Evolutionary conservation across 2,113 vertebrate species (phyloP).

Genomic region (Cavia aperea): DNA sequence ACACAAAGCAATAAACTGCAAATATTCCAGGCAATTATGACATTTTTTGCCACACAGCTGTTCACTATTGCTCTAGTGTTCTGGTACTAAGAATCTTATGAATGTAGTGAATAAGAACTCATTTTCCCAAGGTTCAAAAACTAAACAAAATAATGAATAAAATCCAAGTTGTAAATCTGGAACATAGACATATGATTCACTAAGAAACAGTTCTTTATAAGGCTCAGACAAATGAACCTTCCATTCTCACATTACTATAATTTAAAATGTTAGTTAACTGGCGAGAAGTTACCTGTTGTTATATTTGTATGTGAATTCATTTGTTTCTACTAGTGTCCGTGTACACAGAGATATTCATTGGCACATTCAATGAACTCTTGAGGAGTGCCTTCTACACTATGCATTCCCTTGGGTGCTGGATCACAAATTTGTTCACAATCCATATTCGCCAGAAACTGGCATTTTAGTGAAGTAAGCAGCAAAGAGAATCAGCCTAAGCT

Average conservation of each 20-base stretch:
- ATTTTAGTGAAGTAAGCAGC: not conserved
- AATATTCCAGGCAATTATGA: not conserved
- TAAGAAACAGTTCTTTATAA: not conserved
- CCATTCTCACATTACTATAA: not conserved
- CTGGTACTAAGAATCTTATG: not conserved
- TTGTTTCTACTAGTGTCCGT: not conserved
- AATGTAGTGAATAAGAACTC: not conserved
- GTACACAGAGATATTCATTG: not conserved
- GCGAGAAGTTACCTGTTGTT: not conserved
- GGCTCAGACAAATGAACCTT: not conserved
- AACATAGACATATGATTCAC: not conserved
- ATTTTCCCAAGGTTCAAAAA: not conserved
- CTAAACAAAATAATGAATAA: not conserved
- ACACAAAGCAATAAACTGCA: not conserved
- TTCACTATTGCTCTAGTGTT: not conserved
- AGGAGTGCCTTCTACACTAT: not conserved
- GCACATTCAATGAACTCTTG: not conserved
- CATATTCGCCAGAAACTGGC: not conserved
- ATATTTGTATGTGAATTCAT: slow-evolving; percentile 1
- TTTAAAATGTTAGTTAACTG: not conserved
- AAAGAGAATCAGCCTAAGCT: not conserved
- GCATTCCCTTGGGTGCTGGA: not conserved
- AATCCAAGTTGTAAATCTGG: not conserved
- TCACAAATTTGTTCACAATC: not conserved
- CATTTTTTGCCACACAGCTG: not conserved